phyloP scores from a whole-genome alignment of 2,797 vertebrate species.

The Lophius americanus region DNA sequence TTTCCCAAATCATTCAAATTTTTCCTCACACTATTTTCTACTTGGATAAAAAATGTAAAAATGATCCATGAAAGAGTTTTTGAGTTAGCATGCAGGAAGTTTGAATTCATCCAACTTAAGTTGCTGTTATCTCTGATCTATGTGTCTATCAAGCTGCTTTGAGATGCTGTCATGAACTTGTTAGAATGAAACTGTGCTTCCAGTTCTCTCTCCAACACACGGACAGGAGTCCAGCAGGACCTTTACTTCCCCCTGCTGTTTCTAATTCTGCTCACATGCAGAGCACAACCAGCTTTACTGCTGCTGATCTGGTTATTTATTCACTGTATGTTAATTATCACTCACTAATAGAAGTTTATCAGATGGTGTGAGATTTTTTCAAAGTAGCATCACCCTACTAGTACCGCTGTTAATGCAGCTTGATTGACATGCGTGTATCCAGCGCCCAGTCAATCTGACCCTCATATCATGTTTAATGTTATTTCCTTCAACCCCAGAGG shows the following conservation, averaged over 20 bases:
- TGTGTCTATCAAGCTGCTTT: neutral
- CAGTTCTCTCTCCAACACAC: neutral
- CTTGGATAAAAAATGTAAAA: too few relatives aligned
- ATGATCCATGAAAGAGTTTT: too few relatives aligned
- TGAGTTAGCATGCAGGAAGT: neutral
- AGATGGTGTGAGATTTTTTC: neutral
- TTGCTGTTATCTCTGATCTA: neutral
- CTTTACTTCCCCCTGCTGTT: constrained; percentile 66
- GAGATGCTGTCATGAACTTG: neutral
- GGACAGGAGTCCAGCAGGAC: constrained; percentile 2
- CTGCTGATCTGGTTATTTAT: neutral
- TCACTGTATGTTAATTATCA: neutral
- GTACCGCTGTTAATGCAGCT: neutral
- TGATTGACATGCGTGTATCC: neutral
- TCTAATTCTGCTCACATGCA: constrained; percentile 8
- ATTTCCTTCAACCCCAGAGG: too few relatives aligned
- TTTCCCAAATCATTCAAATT: too few relatives aligned
- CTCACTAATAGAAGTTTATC: neutral
- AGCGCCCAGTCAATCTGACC: constrained; percentile 4
- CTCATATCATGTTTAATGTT: neutral
- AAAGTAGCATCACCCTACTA: neutral
- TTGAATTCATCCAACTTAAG: neutral
- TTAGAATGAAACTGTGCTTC: neutral
- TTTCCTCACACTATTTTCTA: too few relatives aligned
- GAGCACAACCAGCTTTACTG: neutral